Percentiles rank a stretch among this genome's conserved stretches.
Conservation (phyloP, 2,888 invertebrate species). For the Habroteleia sp. region DNA sequence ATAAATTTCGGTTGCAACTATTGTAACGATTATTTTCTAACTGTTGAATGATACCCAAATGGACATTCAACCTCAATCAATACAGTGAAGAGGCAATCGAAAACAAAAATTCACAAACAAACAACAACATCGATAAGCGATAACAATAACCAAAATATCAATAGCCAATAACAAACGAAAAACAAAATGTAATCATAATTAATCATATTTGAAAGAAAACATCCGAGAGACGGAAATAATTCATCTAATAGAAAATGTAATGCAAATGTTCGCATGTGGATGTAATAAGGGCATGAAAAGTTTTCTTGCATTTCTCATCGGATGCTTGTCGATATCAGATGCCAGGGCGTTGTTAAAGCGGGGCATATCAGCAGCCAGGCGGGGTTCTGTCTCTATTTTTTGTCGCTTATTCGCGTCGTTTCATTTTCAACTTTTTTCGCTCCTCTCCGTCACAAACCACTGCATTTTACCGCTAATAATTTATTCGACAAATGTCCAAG, state of each 20-base stretch:
- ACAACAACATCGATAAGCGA: too few species aligned
- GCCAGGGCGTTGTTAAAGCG: constrained; percentile 63
- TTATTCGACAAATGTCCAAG: constrained; percentile 67
- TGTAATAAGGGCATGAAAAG: constrained; percentile 62
- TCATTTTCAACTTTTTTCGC: constrained; percentile 17
- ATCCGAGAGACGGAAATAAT: too few species aligned
- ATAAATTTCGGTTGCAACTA: too few species aligned
- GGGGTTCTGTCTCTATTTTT: constrained; percentile 17
- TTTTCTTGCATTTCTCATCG: constrained; percentile 57
- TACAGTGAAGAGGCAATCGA: too few species aligned
- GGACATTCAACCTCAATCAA: too few species aligned
- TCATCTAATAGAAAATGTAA: constrained; percentile 39
- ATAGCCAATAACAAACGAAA: too few species aligned
- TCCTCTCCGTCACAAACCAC: not conserved
- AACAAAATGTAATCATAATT: too few species aligned
- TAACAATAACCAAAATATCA: too few species aligned
- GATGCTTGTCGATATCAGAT: constrained; percentile 73
- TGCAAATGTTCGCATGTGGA: constrained; percentile 30
- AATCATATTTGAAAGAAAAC: too few species aligned
- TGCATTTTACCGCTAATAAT: constrained; percentile 67
- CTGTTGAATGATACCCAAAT: too few species aligned
- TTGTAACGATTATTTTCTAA: too few species aligned
- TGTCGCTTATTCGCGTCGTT: constrained; percentile 1
- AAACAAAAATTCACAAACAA: too few species aligned
- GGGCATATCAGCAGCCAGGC: constrained; percentile 46